These are phyloP conservation scores for Bombycilla garrulus DNA, from an alignment of 2,113 vertebrate species.

Conservation along the genomic window DNA sequence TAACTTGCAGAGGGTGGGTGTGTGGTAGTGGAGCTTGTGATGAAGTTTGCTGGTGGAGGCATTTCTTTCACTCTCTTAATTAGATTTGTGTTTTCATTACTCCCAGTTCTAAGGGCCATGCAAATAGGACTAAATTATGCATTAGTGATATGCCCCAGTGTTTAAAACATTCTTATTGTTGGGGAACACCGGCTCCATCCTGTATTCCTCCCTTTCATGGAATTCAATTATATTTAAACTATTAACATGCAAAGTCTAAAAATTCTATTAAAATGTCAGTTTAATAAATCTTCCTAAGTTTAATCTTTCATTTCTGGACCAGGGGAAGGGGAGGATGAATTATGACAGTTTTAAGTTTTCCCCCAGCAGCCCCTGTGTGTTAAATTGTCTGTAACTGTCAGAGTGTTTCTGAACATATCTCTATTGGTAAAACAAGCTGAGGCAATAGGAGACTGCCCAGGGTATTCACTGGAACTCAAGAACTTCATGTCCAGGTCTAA, in stretches of 20 bases:
- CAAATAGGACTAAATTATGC: conserved; percentile 45
- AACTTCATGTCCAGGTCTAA: neutral
- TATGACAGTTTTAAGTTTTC: conserved; percentile 62
- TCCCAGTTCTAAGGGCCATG: conserved; percentile 55
- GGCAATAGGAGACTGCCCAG: neutral
- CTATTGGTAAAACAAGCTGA: conserved; percentile 40
- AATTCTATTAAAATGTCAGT: conserved; percentile 70
- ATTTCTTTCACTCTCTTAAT: conserved; percentile 61
- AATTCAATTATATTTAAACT: conserved; percentile 68
- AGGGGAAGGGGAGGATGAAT: conserved; percentile 52
- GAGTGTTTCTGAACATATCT: conserved; percentile 18
- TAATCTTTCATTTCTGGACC: conserved; percentile 57
- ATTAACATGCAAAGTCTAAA: conserved; percentile 65
- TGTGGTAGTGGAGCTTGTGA: conserved; percentile 39
- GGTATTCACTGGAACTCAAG: neutral
- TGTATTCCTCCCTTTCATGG: neutral
- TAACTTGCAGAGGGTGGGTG: conserved; percentile 51
- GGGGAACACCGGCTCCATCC: neutral
- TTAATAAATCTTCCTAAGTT: conserved; percentile 68
- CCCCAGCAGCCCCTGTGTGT: conserved; percentile 17
- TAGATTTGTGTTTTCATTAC: conserved; percentile 44
- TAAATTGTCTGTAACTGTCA: conserved; percentile 34
- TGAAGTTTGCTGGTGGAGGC: conserved; percentile 58
- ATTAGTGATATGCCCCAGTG: neutral
- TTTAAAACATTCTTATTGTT: conserved; percentile 34